These are phyloP conservation scores for Alethe castanea DNA, from an alignment of 2,113 vertebrate genomes.

Conservation along the genomic window DNA sequence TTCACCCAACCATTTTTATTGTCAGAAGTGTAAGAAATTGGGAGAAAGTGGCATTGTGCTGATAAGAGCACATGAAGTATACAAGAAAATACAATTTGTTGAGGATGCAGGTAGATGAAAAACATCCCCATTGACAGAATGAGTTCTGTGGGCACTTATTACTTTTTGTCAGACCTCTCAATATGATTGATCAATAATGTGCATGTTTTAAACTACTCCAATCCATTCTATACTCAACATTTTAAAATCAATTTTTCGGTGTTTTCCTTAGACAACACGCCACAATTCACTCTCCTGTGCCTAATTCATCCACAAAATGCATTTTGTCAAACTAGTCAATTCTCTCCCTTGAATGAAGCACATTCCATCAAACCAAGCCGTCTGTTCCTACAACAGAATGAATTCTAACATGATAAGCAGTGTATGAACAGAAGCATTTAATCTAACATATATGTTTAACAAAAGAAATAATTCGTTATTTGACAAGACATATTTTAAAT, in stretches of 20 bases:
- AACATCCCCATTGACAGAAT: slow-evolving; percentile 11
- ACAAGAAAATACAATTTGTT: slow-evolving; percentile 10
- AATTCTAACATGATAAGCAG: slow-evolving; percentile 13
- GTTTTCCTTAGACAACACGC: slow-evolving; percentile 23
- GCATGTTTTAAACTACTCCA: slow-evolving; percentile 36
- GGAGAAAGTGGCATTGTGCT: neutral
- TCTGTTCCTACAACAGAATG: neutral
- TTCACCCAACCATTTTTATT: neutral
- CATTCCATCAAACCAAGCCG: slow-evolving; percentile 30
- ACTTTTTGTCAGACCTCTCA: slow-evolving; percentile 35
- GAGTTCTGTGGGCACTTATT: neutral
- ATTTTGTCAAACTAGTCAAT: slow-evolving; percentile 33
- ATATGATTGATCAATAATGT: slow-evolving; percentile 47
- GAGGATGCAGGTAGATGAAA: slow-evolving; percentile 24
- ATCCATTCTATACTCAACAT: neutral
- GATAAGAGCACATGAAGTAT: slow-evolving; percentile 20
- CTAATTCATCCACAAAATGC: slow-evolving; percentile 46
- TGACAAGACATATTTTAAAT: neutral
- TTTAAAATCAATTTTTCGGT: slow-evolving; percentile 4
- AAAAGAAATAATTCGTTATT: slow-evolving; percentile 1
- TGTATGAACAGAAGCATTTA: slow-evolving; percentile 14
- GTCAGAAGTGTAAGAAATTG: neutral
- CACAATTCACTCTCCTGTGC: neutral
- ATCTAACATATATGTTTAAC: slow-evolving; percentile 22
- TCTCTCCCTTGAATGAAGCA: neutral